Percentiles rank a stretch among this genome's conserved stretches.
Conservation (phyloP, 2,113 vertebrate species). For the Tetrax tetrax region DNA sequence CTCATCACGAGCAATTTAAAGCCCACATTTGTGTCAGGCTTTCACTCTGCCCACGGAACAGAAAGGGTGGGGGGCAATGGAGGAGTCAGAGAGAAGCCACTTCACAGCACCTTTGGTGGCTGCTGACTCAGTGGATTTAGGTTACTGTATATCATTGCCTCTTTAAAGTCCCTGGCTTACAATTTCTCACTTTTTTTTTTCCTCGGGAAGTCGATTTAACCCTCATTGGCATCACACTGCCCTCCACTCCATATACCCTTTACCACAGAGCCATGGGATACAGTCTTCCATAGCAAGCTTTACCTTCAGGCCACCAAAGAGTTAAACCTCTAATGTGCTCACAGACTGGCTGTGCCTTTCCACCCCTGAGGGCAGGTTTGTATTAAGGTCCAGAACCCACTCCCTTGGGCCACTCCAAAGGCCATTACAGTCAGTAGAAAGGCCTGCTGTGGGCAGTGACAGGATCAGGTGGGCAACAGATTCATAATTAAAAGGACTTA, state of each 20-base stretch:
- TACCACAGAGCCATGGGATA: background rate
- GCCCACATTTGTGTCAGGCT: fast-evolving
- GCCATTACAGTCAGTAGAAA: background rate
- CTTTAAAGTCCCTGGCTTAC: background rate
- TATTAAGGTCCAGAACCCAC: background rate
- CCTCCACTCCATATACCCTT: background rate
- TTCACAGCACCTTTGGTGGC: background rate
- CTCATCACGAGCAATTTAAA: background rate
- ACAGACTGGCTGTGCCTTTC: background rate
- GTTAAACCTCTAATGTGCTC: background rate
- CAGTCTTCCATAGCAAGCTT: background rate
- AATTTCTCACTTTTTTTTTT: background rate
- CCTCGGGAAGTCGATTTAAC: fast-evolving
- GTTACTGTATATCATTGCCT: background rate
- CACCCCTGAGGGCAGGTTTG: background rate
- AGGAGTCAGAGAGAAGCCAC: background rate
- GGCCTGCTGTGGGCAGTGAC: background rate
- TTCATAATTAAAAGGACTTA: background rate
- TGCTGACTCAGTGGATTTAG: background rate
- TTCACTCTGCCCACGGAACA: background rate
- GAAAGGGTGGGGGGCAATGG: background rate
- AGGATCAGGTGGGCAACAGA: background rate
- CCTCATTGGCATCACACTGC: background rate
- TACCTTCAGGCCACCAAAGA: background rate
- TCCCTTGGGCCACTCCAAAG: background rate